These are phyloP conservation scores for Alligator sinensis DNA, from an alignment of 2,113 vertebrate species.

Conservation along the genomic window DNA sequence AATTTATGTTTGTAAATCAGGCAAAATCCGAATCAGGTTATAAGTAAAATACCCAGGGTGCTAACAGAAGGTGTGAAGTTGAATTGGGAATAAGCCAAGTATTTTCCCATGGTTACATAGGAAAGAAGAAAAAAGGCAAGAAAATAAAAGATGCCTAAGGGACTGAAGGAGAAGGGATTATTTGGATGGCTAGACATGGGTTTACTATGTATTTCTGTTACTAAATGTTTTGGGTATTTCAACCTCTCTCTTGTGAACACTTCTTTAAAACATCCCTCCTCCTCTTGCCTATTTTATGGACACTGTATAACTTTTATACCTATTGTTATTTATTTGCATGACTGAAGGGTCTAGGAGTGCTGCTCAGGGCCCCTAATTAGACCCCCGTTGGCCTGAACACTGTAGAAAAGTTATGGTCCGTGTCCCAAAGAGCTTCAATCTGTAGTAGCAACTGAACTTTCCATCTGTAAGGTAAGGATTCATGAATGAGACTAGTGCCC, in stretches of 20 bases:
- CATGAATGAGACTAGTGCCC: background rate
- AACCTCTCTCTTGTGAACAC: background rate
- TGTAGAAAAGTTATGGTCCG: background rate
- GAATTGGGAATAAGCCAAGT: conserved; percentile 16
- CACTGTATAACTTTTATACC: background rate
- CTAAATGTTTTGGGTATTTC: conserved; percentile 6
- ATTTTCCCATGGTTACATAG: background rate
- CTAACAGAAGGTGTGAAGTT: background rate
- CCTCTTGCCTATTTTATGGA: background rate
- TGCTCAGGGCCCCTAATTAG: no score
- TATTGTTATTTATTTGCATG: background rate
- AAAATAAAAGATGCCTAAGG: background rate
- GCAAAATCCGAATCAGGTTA: background rate
- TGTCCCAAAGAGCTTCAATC: background rate
- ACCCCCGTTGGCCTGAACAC: background rate
- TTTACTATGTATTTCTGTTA: conserved; percentile 17
- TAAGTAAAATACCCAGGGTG: background rate
- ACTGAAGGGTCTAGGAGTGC: no score
- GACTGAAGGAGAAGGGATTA: background rate
- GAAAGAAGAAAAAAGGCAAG: background rate
- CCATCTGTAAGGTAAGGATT: background rate
- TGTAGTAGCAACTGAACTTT: background rate
- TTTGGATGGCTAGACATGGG: conserved; percentile 20
- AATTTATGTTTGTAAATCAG: background rate
- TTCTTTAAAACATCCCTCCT: background rate